Percentiles rank a stretch among this genome's conserved stretches.
Evolutionary conservation across 1,140 invertebrate species (phyloP).

Genomic region (Leptopilina clavipes): DNA sequence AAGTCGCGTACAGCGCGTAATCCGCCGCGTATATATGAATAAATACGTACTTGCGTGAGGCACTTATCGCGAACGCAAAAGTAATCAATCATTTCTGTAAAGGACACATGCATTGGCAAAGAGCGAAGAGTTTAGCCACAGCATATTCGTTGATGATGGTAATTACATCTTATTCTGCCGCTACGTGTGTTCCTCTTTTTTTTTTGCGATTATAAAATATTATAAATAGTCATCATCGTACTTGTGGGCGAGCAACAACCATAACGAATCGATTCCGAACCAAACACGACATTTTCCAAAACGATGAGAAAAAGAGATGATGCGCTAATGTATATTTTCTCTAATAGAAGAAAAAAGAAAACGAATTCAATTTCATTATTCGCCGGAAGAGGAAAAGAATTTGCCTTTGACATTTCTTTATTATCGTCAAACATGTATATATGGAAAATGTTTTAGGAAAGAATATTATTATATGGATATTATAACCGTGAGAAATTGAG

Average conservation of each 20-base stretch:
- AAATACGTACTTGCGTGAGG: constrained; percentile 22
- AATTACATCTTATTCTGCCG: constrained; percentile 25
- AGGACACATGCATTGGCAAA: neutral
- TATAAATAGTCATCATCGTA: constrained; percentile 3
- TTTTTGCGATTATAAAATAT: neutral
- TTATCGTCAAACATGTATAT: too few relatives aligned
- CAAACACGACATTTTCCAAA: neutral
- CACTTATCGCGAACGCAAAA: neutral
- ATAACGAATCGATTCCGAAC: neutral
- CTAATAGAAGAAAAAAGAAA: too few relatives aligned
- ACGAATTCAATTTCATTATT: too few relatives aligned
- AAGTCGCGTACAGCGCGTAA: constrained; percentile 26
- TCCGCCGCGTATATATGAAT: constrained; percentile 22
- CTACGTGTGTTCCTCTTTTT: neutral
- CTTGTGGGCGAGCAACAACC: neutral
- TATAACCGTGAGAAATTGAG: constrained; percentile 73
- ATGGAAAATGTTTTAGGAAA: constrained; percentile 44
- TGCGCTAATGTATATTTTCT: too few relatives aligned
- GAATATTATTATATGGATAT: constrained; percentile 61
- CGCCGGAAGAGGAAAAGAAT: constrained; percentile 4
- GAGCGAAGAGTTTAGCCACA: constrained; percentile 1
- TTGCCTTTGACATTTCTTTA: constrained; percentile 9
- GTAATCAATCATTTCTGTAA: constrained; percentile 12
- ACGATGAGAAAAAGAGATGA: too few relatives aligned
- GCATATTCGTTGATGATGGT: constrained; percentile 17